Conservation (phyloP, 2,888 invertebrate genomes). For the Pseudolycoriella hygida region DNA sequence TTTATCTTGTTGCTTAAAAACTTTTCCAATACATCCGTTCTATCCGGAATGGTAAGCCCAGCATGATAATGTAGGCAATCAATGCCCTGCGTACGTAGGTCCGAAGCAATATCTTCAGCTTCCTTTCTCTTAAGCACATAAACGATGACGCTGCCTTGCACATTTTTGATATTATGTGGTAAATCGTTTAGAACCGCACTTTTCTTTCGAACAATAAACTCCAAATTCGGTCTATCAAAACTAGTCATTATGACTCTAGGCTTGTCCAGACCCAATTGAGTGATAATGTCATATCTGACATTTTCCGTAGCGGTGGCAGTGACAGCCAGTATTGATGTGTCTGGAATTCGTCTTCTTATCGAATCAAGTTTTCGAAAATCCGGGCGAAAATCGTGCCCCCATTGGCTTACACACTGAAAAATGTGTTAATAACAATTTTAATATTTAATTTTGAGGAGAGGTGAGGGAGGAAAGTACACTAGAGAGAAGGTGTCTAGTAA, state of each 20-base stretch:
- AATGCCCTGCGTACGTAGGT: slow-evolving; percentile 28
- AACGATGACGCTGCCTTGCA: slow-evolving; percentile 44
- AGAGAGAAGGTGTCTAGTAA: too few species aligned
- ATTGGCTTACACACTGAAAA: slow-evolving; percentile 45
- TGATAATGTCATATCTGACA: slow-evolving; percentile 43
- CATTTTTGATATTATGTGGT: slow-evolving; percentile 7
- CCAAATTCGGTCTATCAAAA: slow-evolving; percentile 52
- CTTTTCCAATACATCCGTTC: slow-evolving; percentile 38
- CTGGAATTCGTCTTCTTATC: slow-evolving; percentile 25
- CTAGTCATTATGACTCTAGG: slow-evolving; percentile 38
- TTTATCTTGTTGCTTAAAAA: slow-evolving; percentile 43
- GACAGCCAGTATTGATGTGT: slow-evolving; percentile 46
- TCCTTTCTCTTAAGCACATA: slow-evolving; percentile 47
- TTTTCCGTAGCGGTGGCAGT: slow-evolving; percentile 46
- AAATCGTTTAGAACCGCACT: slow-evolving; percentile 14
- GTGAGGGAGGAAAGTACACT: too few species aligned
- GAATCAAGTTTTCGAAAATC: slow-evolving; percentile 34
- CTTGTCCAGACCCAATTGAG: slow-evolving; percentile 31
- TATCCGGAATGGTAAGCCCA: slow-evolving; percentile 31
- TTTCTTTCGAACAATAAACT: slow-evolving; percentile 33
- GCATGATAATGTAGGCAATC: slow-evolving; percentile 45
- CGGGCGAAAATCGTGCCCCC: slow-evolving; percentile 57
- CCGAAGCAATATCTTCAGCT: slow-evolving; percentile 35
- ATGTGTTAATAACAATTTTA: too few species aligned
- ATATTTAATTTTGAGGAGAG: too few species aligned